Conservation (phyloP, 1,140 invertebrate genomes). For the Steinernema khuongi region DNA sequence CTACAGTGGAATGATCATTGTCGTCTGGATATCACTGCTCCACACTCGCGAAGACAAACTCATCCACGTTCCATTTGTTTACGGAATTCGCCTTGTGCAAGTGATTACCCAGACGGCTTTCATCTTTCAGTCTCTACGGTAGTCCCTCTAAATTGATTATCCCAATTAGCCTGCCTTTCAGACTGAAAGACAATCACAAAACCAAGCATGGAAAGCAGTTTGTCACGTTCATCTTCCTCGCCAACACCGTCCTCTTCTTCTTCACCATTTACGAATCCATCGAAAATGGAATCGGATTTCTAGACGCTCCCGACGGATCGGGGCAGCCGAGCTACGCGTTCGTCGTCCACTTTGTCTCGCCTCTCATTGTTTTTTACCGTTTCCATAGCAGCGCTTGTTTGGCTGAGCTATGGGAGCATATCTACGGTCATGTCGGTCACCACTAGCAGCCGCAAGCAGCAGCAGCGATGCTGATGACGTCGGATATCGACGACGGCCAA, state of each 20-base stretch:
- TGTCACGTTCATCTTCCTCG: slow-evolving; percentile 9
- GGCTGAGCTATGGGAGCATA: slow-evolving; percentile 7
- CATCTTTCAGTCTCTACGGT: background rate
- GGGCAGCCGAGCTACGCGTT: slow-evolving; percentile 9
- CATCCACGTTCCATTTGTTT: background rate
- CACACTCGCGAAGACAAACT: background rate
- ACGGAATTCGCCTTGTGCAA: background rate
- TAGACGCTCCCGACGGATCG: background rate
- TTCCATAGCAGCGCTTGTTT: slow-evolving; percentile 13
- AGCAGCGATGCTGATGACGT: no score
- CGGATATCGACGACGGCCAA: background rate
- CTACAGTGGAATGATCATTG: slow-evolving; percentile 8
- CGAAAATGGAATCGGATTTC: background rate
- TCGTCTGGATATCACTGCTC: background rate
- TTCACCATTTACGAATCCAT: background rate
- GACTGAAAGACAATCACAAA: background rate
- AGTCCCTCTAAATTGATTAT: background rate
- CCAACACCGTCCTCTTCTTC: background rate
- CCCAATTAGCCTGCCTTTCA: background rate
- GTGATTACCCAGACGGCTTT: background rate
- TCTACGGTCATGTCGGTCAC: background rate
- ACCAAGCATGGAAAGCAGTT: background rate
- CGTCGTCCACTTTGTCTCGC: background rate
- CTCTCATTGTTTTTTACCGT: slow-evolving; percentile 5
- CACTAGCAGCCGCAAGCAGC: no score